A percentile compares a stretch with the other conserved stretches of the same genome.
Evolutionary conservation across 1,140 invertebrate species (phyloP).

Genomic region (Halictus rubicundus): DNA sequence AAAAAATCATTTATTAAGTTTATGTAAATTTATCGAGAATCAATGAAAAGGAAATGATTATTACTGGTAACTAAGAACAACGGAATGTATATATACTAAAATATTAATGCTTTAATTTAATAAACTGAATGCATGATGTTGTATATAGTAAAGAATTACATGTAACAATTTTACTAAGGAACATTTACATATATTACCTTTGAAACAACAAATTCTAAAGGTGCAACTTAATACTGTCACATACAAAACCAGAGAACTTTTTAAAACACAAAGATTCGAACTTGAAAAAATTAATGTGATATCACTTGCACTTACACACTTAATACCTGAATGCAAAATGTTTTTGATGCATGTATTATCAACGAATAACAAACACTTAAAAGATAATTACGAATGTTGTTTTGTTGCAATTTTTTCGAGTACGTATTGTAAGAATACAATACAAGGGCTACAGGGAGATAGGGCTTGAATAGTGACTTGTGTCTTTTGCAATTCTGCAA

Average conservation of each 20-base stretch:
- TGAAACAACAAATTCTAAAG: not conserved
- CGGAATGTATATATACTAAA: not conserved
- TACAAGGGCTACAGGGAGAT: constrained; percentile 64
- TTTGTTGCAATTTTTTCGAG: not conserved
- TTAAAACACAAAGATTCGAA: not conserved
- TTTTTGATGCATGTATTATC: constrained; percentile 23
- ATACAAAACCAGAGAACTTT: not conserved
- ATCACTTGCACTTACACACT: not conserved
- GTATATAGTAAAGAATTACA: not conserved
- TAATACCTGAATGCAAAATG: constrained; percentile 29
- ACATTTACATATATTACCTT: constrained; percentile 15
- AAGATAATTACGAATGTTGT: not conserved
- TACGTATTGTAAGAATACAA: not conserved
- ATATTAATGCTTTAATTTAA: not conserved
- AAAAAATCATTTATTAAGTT: not conserved
- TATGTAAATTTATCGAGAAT: too few relatives aligned
- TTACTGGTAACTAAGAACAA: not conserved
- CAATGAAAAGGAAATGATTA: not conserved
- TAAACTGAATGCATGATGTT: not conserved
- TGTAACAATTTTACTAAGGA: constrained; percentile 1
- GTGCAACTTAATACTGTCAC: constrained; percentile 1
- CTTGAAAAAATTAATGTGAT: not conserved
- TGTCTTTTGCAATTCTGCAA: constrained; percentile 76
- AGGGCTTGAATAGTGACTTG: constrained; percentile 76
- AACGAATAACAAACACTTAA: constrained; percentile 15